A percentile compares a stretch with the other conserved stretches of the same genome.
phyloP scores from a whole-genome alignment of 92 coral and sea anemone genomes.

The Micromussa lordhowensis region DNA sequence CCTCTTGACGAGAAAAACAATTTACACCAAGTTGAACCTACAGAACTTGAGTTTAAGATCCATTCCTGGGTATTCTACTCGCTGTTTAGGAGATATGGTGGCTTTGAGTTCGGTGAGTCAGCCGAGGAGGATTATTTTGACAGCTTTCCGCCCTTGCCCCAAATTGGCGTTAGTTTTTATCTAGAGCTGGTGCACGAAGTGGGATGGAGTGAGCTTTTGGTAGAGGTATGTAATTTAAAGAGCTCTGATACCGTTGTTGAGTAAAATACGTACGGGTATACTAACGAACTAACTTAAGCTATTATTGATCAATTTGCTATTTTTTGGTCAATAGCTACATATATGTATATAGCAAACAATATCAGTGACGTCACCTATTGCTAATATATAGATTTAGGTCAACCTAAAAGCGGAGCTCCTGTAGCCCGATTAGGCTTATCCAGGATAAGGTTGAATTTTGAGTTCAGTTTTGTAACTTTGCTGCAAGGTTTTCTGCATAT shows the following conservation, averaged over 20 bases:
- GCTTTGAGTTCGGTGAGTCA: neutral
- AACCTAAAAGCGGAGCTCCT: too few relatives aligned
- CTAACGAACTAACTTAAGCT: neutral
- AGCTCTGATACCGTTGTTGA: neutral
- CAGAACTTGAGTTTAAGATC: constrained; percentile 58
- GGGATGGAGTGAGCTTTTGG: constrained; percentile 62
- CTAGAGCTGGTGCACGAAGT: constrained; percentile 60
- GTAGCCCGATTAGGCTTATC: too few relatives aligned
- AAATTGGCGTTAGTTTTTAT: constrained; percentile 57
- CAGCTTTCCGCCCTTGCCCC: constrained; percentile 73
- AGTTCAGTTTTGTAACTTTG: too few relatives aligned
- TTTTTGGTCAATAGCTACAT: neutral
- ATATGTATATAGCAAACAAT: too few relatives aligned
- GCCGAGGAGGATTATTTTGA: constrained; percentile 43
- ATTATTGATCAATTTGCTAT: neutral
- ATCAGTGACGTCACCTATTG: too few relatives aligned
- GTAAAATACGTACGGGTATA: neutral
- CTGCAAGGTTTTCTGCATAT: too few relatives aligned
- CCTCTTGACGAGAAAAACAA: constrained; percentile 1
- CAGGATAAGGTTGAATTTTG: too few relatives aligned
- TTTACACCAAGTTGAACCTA: constrained; percentile 33
- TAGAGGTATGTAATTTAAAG: constrained; percentile 58
- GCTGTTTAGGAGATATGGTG: constrained; percentile 25
- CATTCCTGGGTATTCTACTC: constrained; percentile 76
- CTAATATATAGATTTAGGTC: too few relatives aligned